Base-by-base conservation (phyloP, 2,888 invertebrate species). In the Drosophila macrospina region DNA sequence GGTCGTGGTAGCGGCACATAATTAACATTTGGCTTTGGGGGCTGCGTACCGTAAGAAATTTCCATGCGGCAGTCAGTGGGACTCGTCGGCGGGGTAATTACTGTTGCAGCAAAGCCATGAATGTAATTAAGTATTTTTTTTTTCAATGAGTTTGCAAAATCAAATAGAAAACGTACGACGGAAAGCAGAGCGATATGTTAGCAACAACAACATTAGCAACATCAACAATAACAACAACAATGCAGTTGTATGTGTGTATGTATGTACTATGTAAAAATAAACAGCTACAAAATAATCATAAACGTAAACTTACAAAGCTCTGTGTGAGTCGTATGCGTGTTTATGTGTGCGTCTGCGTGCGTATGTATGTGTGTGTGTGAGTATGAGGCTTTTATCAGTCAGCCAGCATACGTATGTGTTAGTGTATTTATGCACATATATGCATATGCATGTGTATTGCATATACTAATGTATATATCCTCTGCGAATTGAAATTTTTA, bases 21-120 rank as follows among this genome's bases (percentile, higher is more conserved):
- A 87, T 84, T 87, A 87, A 85, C 86, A 87, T 80, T 87, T 80
- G 79, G 74, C 75, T 88, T 77, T 72, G 72, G 61, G 72, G 69
- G 69, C 70, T 71, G 82, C 82, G 80, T 82, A 80, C 80, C 76
- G 76, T 73, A 80, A 70, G 76, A 82, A 66, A 80, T 70, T 78
- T 68, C 47, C 65, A 74, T 71, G 59, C 57, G 56, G 65, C 57
- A 59, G 56, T 28, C 39, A 50, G 50, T 45, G 59, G 39, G 60
- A 63, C 54, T 50, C 32, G 42, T 48, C 65, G 55, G 50, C 39
- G 59, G 57, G 54, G 61, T 67, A 75, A 74, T 74, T 74, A 71
- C 61, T 70, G 69, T 30, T 74, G 74, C 69, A 82, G 70, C 82
- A 69, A 66, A 78, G 66, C 79, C 79, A 78, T 78, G 79, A 78